phyloP scores from a whole-genome alignment of 2,888 invertebrate species.

The Sussaba pulchella region DNA sequence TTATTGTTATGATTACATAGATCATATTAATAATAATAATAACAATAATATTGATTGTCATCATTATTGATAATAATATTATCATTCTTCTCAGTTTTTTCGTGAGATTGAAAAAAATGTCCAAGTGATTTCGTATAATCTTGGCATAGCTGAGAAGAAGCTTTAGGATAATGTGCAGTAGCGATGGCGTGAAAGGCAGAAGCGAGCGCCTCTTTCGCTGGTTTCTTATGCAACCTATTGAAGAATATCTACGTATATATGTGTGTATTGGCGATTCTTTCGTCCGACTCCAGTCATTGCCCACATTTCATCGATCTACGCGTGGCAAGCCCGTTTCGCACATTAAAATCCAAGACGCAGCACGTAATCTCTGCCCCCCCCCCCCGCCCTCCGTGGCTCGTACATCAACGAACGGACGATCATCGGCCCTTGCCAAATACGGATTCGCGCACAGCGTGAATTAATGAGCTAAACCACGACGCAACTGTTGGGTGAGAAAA shows the following conservation, averaged over 20 bases:
- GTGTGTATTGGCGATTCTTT: neutral
- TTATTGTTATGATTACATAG: too few species aligned
- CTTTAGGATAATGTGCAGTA: constrained; percentile 5
- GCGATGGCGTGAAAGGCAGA: constrained; percentile 30
- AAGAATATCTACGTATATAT: constrained; percentile 22
- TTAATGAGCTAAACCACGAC: constrained; percentile 44
- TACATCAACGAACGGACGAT: constrained; percentile 43
- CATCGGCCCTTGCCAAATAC: constrained; percentile 60
- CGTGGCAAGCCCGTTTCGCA: constrained; percentile 1
- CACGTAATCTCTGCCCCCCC: neutral
- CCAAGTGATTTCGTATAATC: neutral
- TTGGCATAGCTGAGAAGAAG: neutral
- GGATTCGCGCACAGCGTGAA: constrained; percentile 61
- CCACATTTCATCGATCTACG: constrained; percentile 30
- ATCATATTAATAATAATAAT: too few species aligned
- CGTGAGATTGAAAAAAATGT: neutral
- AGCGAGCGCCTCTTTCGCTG: constrained; percentile 21
- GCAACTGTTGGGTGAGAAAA: neutral
- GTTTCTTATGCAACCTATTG: constrained; percentile 38
- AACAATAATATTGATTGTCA: too few species aligned
- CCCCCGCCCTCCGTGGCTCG: constrained; percentile 23
- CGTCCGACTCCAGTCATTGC: constrained; percentile 35
- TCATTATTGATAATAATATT: too few species aligned
- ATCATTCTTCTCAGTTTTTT: too few species aligned
- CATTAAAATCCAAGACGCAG: constrained; percentile 20